phyloP scores from a whole-genome alignment of 2,113 vertebrate species.

The Melanerpes aurifrons region DNA sequence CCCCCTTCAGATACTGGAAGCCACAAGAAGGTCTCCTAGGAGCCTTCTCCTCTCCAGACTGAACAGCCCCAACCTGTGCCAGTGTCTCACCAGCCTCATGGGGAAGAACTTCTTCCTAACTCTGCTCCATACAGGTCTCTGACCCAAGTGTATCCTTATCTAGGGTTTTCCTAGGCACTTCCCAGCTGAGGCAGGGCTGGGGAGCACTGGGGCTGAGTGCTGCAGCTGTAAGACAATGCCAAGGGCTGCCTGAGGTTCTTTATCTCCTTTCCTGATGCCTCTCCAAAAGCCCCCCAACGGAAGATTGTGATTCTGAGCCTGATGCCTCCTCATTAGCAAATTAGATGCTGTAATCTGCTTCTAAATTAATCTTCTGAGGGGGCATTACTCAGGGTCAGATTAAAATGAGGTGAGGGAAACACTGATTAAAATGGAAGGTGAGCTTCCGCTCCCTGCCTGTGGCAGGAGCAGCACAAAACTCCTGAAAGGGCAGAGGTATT shows the following conservation, averaged over 20 bases:
- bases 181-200: background rate
- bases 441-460: conserved; percentile 49
- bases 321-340: conserved; percentile 67
- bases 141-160: background rate
- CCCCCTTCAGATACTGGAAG: too few relatives aligned
- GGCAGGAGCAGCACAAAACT: background rate
- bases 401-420: conserved; percentile 56
- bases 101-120: too few relatives aligned
- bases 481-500: conserved; percentile 26
- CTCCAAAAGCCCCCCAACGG: background rate
- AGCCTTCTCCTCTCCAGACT: too few relatives aligned
- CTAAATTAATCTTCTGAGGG: conserved; percentile 70
- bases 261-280: conserved; percentile 9
- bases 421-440: conserved; percentile 61
- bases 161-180: background rate
- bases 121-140: background rate
- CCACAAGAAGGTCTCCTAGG: too few relatives aligned
- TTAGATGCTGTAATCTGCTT: conserved; percentile 68
- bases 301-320: conserved; percentile 64
- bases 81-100: too few relatives aligned
- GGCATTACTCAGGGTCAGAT: conserved; percentile 69
- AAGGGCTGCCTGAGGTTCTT: background rate
- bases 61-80: too few relatives aligned
- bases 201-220: background rate
- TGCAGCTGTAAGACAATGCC: background rate